Evolutionary conservation across 2,113 vertebrate genomes (phyloP), one percentile per base, ranked within the genome.

Genomic region (Perca fluviatilis): DNA sequence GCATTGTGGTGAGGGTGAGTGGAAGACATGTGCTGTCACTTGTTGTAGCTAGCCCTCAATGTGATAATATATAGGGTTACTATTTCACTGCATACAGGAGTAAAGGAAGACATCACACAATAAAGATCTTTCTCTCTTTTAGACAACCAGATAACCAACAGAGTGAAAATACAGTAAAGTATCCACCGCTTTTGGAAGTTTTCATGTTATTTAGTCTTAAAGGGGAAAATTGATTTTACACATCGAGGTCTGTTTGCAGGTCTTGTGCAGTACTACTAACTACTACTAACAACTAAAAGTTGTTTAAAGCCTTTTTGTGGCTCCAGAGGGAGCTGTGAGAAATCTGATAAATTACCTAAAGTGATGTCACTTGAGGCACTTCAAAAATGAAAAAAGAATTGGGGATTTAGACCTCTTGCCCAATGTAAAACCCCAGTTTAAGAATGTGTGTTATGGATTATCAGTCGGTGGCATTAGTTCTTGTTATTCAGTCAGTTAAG

Each of bases 221-320:
- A 79, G 76, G 63, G 64, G 43, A 79, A 71, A 60, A 16, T 1
- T 62, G 6, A 63, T 63, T 50, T 19, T 13, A 16, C 5, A 53
- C 23, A 36, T n/a, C 16, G 12, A 16, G 0, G 27, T 14, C 27
- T 33, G 47, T 63, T 40, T 25, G 40, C 47, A 43, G 51, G 9
- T 61, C 3, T 36, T 63, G 8, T 47, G 11, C 0, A 30, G 16
- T 9, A 27, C 36, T 7, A 40, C 36, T 51, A 7, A 30, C 62
- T 46, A 13, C 36, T 36, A n/a, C 6, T 47, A 40, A n/a, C 67
- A 40, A 0, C 14, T 27, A 16, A n/a, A 49, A 0, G 25, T 16
- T 16, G 19, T 6, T 8, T 40, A 40, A 5, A n/a, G 46, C 2
- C 69, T 2, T 33, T 58, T 18, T 3, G 4, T 46, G n/a, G 19